Evolutionary conservation across 2,888 invertebrate species (phyloP).

Genomic region (Heteromurus nitidus): DNA sequence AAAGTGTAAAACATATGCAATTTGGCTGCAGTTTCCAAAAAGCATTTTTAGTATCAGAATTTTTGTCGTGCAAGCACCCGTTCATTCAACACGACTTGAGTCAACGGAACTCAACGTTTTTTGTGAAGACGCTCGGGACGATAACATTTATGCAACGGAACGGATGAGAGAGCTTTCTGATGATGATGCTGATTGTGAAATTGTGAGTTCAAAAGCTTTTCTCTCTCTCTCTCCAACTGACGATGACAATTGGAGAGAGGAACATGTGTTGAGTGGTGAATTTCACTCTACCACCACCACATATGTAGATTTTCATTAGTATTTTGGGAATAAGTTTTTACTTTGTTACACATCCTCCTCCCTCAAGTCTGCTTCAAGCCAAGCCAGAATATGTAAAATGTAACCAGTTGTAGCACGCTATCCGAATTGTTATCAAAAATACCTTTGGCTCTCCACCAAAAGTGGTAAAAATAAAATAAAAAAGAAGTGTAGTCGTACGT

Average conservation of each 20-base stretch:
- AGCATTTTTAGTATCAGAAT: neutral
- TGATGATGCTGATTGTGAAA: too few relatives aligned
- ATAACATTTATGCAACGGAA: too few relatives aligned
- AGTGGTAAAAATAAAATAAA: constrained; percentile 34
- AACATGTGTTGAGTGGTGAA: constrained; percentile 7
- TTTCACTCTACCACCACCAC: too few relatives aligned
- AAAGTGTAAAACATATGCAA: too few relatives aligned
- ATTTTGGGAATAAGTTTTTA: neutral
- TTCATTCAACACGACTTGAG: neutral
- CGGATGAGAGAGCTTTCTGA: too few relatives aligned
- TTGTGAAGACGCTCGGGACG: too few relatives aligned
- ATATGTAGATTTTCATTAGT: too few relatives aligned
- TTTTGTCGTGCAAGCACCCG: neutral
- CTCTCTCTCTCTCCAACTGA: too few relatives aligned
- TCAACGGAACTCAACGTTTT: neutral
- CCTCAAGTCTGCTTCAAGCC: neutral
- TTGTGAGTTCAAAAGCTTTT: too few relatives aligned
- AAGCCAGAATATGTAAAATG: neutral
- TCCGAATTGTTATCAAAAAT: neutral
- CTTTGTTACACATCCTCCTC: neutral
- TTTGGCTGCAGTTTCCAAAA: neutral
- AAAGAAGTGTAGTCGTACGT: neutral
- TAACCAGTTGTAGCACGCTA: neutral
- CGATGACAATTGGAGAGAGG: too few relatives aligned
- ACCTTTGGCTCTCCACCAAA: constrained; percentile 42